Base-by-base conservation (phyloP, 2,888 invertebrate genomes). In the Macroteleia sp. region DNA sequence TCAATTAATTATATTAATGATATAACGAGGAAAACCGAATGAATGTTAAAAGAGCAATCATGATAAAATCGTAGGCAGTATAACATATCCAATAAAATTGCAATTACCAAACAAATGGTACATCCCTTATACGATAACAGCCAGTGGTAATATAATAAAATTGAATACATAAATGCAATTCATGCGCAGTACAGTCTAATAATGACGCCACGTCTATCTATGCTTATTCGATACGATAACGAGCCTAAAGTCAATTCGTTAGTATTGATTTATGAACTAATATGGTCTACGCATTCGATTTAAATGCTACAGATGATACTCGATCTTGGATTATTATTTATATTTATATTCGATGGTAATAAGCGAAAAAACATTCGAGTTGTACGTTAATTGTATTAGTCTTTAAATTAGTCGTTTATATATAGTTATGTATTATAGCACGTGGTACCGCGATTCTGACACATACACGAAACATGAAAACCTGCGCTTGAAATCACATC, bases 401-500 rank as follows among this genome's bases (percentile, higher is more conserved):
- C 84, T 75, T 79, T 69, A 70, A 77, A 79, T 81, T 66, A 76
- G 69, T 75, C 48, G 76, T 77, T 69, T 77, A 75, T 71, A 82
- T 83, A 85, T 80, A 82, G 80, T 84, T 85, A 83, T 80, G 80
- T 83, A 62, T 82, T 81, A 83, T 84, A 81, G 81, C 81, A 84
- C 83, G 82, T 62, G 82, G 84, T 83, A 85, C 86, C 86, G 88
- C 88, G 85, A 87, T 88, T 84, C 85, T 88, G 83, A 85, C 87
- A 88, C 87, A 86, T 89, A 90, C 87, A 90, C 88, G 87, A 88
- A 84, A 90, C 86, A 90, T 87, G 87, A 86, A 83, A 82, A 83
- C 85, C 82, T 87, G 89, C 88, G 86, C 85, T 87, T 87, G 84
- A 86, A 89, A 90, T 89, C 89, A 90, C 90, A 89, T 90, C 87